Percentiles rank a stretch among this genome's conserved stretches.
Conservation (phyloP, 2,113 vertebrate genomes). For the Rhipidura dahli region DNA sequence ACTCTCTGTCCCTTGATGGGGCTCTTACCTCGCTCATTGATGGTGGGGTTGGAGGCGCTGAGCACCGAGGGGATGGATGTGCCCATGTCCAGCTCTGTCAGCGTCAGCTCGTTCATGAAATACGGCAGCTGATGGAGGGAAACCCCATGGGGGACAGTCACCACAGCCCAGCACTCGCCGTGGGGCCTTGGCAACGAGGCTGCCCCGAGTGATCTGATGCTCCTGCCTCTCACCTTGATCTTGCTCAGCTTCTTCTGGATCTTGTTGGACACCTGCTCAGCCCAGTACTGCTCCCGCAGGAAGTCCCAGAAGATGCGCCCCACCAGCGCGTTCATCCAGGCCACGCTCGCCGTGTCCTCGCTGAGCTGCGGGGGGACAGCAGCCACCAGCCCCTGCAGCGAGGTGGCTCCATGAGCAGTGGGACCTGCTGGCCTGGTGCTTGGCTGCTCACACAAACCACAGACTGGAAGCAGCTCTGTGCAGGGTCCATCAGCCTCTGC, state of each 20-base stretch:
- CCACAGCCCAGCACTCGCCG: rapidly evolving
- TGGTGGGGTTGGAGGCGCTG: conserved; percentile 72
- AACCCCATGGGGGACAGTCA: not conserved
- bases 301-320: conserved; percentile 90
- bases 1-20: not conserved
- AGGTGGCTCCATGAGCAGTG: not conserved
- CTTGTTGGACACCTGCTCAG: conserved; percentile 79
- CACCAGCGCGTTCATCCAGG: conserved; percentile 82
- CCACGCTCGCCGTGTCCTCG: conserved; percentile 54
- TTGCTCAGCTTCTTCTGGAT: conserved; percentile 90
- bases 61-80: conserved; percentile 79
- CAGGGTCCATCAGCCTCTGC: rapidly evolving
- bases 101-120: conserved; percentile 87
- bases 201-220: rapidly evolving
- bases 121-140: conserved; percentile 80
- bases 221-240: conserved; percentile 80
- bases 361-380: not conserved
- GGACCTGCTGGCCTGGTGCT: not conserved
- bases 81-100: conserved; percentile 89
- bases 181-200: rapidly evolving
- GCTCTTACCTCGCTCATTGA: conserved; percentile 77
- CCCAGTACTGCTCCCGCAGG: conserved; percentile 82
- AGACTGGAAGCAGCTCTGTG: rapidly evolving
- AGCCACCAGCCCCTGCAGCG: not conserved
- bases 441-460: rapidly evolving